Conservation (phyloP, 2,888 invertebrate species). For the Xestia xanthographa region DNA sequence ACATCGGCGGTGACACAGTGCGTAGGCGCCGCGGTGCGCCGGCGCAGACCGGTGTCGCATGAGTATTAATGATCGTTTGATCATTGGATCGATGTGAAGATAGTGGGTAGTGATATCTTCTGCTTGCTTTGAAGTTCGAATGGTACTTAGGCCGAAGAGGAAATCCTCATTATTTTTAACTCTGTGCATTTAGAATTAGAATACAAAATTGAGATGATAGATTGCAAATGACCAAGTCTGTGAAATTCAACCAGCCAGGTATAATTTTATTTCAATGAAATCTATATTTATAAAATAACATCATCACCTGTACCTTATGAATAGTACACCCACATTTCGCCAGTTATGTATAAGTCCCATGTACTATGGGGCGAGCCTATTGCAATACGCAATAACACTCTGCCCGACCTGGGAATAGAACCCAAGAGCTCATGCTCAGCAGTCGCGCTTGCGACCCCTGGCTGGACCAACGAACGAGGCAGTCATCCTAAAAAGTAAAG, state of each 20-base stretch:
- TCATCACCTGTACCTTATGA: too few relatives aligned
- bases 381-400: too few relatives aligned
- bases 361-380: too few relatives aligned
- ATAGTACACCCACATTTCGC: too few relatives aligned
- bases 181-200: background rate
- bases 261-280: too few relatives aligned
- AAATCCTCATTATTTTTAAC: background rate
- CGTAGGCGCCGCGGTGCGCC: constrained; percentile 55
- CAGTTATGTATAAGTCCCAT: too few relatives aligned
- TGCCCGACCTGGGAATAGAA: too few relatives aligned
- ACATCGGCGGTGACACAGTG: constrained; percentile 52
- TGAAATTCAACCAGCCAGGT: background rate
- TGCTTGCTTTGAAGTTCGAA: constrained; percentile 1
- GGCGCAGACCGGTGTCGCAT: constrained; percentile 42
- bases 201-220: background rate
- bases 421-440: too few relatives aligned
- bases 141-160: background rate
- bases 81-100: constrained; percentile 12
- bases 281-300: too few relatives aligned
- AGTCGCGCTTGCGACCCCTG: too few relatives aligned
- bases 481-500: too few relatives aligned
- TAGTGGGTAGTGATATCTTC: constrained; percentile 18
- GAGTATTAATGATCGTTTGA: constrained; percentile 30
- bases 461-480: too few relatives aligned
- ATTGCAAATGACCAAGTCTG: background rate